Evolutionary conservation across 2,113 vertebrate species (phyloP).

Genomic region (Antigone vipio): DNA sequence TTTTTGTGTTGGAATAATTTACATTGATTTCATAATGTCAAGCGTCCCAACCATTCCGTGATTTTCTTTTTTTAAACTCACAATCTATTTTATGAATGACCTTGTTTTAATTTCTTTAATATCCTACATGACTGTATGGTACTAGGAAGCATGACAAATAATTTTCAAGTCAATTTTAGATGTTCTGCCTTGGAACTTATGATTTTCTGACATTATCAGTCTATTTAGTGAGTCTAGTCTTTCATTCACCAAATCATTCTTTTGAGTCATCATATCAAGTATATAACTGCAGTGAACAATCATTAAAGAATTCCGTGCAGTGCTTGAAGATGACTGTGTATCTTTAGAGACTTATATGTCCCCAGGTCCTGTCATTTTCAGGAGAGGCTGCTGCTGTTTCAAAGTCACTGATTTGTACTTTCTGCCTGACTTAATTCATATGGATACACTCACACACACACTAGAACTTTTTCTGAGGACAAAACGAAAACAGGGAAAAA

Average conservation of each 20-base stretch:
- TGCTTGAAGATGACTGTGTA: not conserved
- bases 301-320: not conserved
- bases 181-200: not conserved
- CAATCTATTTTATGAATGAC: not conserved
- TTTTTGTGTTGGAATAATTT: not conserved
- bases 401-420: slow-evolving; percentile 26
- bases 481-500: not conserved
- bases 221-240: not conserved
- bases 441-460: not conserved
- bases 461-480: not conserved
- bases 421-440: not conserved
- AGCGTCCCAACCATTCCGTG: not conserved
- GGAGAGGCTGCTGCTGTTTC: not conserved
- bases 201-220: not conserved
- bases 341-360: not conserved
- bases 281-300: not conserved
- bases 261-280: not conserved
- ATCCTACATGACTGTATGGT: not conserved
- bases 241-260: not conserved
- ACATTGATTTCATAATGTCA: not conserved
- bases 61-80: not conserved
- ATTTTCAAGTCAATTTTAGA: not conserved
- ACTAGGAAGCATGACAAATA: not conserved
- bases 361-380: not conserved
- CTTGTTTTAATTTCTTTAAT: not conserved